phyloP scores from a whole-genome alignment of 2,113 vertebrate species.

The Paramormyrops kingsleyae region DNA sequence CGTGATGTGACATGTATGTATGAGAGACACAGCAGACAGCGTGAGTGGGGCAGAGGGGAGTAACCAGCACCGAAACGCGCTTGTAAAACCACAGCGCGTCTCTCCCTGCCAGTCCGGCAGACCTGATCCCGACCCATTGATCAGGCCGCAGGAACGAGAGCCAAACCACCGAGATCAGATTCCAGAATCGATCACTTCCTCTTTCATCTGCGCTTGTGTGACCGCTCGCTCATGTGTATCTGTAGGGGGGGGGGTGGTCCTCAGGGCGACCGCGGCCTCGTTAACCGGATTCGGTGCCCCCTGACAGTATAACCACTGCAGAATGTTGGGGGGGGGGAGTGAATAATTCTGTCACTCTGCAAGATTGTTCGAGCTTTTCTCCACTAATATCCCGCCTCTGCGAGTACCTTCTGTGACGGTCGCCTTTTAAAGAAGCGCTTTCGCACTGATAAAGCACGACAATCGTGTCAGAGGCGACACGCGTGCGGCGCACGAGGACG shows the following conservation, averaged over 20 bases:
- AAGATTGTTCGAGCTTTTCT: not conserved
- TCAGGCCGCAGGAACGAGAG: constrained; percentile 61
- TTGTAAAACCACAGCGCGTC: constrained; percentile 65
- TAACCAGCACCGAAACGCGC: constrained; percentile 45
- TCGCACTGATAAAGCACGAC: not conserved
- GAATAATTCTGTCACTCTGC: not conserved
- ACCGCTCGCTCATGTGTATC: not conserved
- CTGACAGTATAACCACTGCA: not conserved
- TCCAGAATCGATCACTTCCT: constrained; percentile 69
- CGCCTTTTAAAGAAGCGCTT: not conserved
- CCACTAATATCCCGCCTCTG: not conserved
- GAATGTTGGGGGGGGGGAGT: not conserved
- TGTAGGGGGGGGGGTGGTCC: not conserved
- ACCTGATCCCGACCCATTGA: constrained; percentile 66
- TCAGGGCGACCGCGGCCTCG: not conserved
- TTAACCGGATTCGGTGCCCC: not conserved
- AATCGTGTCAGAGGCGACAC: not conserved
- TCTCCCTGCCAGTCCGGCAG: constrained; percentile 52
- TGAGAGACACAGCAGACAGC: not conserved
- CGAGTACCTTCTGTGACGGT: not conserved
- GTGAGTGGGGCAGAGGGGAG: not conserved
- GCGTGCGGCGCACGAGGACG: not conserved
- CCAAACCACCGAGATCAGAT: constrained; percentile 66
- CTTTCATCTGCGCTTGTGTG: constrained; percentile 33
- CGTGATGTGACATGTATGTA: not conserved